These are phyloP conservation scores for Champsocephalus esox DNA, from an alignment of 2,797 vertebrate species.

Conservation along the genomic window DNA sequence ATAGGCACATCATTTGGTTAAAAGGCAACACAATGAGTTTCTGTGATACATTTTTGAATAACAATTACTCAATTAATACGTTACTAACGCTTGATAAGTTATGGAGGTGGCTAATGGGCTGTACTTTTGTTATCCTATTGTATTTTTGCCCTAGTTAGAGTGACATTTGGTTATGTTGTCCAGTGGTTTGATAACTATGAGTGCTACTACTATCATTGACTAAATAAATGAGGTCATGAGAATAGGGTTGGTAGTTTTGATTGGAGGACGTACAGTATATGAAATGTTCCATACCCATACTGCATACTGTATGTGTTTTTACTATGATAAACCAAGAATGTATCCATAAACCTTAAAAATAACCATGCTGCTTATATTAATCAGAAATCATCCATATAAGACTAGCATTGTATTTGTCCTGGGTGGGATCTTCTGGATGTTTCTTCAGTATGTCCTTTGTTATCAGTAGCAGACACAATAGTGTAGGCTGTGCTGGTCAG, in stretches of 20 bases:
- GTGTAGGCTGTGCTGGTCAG: neutral
- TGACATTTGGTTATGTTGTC: neutral
- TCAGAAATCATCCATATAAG: neutral
- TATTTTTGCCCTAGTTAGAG: neutral
- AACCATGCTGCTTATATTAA: neutral
- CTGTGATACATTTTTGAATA: neutral
- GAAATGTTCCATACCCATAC: neutral
- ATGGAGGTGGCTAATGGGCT: neutral
- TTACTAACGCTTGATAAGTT: neutral
- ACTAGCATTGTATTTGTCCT: neutral
- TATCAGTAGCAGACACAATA: constrained; percentile 42
- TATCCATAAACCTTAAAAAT: neutral
- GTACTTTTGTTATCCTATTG: neutral
- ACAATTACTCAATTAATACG: too few species aligned
- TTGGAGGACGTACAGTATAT: neutral
- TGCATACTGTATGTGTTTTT: constrained; percentile 6
- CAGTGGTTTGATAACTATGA: neutral
- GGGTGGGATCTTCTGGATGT: neutral
- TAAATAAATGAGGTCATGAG: neutral
- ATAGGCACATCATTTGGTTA: neutral
- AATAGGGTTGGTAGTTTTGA: neutral
- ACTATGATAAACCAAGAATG: constrained; percentile 14
- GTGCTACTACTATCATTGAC: neutral
- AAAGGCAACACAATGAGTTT: neutral
- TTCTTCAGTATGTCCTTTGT: constrained; percentile 2